Percentiles rank a stretch among this genome's conserved stretches.
Conservation (phyloP, 2,888 invertebrate genomes). For the Parelbella ahira region DNA sequence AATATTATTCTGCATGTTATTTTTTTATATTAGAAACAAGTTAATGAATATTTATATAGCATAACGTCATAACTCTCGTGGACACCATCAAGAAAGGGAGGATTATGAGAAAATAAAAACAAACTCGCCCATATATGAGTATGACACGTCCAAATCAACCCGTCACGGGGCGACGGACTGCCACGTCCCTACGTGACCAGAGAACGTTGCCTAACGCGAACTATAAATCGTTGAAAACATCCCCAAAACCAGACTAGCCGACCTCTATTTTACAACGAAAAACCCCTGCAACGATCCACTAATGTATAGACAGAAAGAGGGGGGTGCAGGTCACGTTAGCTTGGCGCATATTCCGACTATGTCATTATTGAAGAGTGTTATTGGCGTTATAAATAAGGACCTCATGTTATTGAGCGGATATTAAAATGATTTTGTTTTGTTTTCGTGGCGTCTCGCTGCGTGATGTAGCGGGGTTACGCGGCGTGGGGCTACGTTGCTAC, state of each 20-base stretch:
- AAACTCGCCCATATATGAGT: slow-evolving; percentile 10
- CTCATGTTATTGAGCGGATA: slow-evolving; percentile 67
- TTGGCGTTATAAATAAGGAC: slow-evolving; percentile 73
- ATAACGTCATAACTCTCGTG: too few species aligned
- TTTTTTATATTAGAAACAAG: too few species aligned
- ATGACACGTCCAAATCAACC: slow-evolving; percentile 66
- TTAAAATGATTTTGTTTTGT: slow-evolving; percentile 65
- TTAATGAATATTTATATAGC: too few species aligned
- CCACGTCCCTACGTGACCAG: slow-evolving; percentile 65
- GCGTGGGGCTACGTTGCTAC: slow-evolving; percentile 28
- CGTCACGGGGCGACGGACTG: slow-evolving; percentile 63
- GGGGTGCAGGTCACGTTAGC: slow-evolving; percentile 25
- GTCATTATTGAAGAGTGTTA: slow-evolving; percentile 75
- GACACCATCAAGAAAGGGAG: too few species aligned
- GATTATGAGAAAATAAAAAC: slow-evolving; percentile 20
- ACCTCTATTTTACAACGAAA: slow-evolving; percentile 28
- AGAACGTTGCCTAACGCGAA: slow-evolving; percentile 55
- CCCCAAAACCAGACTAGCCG: slow-evolving; percentile 40
- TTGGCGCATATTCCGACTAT: slow-evolving; percentile 48
- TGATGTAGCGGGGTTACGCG: slow-evolving; percentile 41
- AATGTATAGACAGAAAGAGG: background rate
- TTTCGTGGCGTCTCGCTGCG: slow-evolving; percentile 30
- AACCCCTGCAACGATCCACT: background rate
- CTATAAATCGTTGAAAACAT: slow-evolving; percentile 62
- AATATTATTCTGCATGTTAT: too few species aligned